Evolutionary conservation across 2,888 invertebrate species (phyloP), one percentile per base, ranked within the genome.

Genomic region (Pteria penguin): DNA sequence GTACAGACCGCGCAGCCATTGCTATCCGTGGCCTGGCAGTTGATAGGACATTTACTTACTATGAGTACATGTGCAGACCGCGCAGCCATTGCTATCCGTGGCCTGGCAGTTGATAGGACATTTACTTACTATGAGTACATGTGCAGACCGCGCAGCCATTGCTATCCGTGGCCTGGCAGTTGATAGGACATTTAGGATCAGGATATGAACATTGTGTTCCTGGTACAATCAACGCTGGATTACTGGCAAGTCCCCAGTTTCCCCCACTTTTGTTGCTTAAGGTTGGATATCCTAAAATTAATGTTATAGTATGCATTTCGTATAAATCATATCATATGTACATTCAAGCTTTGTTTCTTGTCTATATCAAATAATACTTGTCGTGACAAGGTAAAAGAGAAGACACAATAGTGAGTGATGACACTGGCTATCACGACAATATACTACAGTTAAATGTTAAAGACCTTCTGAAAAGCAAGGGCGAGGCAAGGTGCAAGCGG

Each of bases 81-180:
- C 70, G 52, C 70, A 70, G 36, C 70, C 70, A 29, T 27, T 70
- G 14, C 61, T 14, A 52, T 70, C 70, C 27, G 61, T 60, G 14
- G 33, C 58, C n/a, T 61, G n/a, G 27, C 60, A 60, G 27, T 14
- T 61, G 2, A 52, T 8, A 22, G 60, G 61, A 52, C 70, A 70
- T 60, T 70, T 61, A 18, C 45, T 61, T 22, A 52, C 52, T 18
- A n/a, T 52, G 52, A n/a, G 1, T 1, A 4, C 52, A 52, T 18
- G 52, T 52, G 22, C 70, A 70, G 22, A 70, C n/a, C 29, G 61
- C 70, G 52, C 70, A 70, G 36, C 70, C 70, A 29, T 27, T 70
- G 14, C 61, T 14, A 52, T 70, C 70, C 27, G 61, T 60, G 14
- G 33, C 58, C n/a, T 61, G n/a, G 27, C 60, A 60, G 27, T 14